A percentile compares a stretch with the other conserved stretches of the same genome.
These are phyloP conservation scores for Argopecten irradians DNA, from an alignment of 1,140 invertebrate genomes.

Conservation along the genomic window DNA sequence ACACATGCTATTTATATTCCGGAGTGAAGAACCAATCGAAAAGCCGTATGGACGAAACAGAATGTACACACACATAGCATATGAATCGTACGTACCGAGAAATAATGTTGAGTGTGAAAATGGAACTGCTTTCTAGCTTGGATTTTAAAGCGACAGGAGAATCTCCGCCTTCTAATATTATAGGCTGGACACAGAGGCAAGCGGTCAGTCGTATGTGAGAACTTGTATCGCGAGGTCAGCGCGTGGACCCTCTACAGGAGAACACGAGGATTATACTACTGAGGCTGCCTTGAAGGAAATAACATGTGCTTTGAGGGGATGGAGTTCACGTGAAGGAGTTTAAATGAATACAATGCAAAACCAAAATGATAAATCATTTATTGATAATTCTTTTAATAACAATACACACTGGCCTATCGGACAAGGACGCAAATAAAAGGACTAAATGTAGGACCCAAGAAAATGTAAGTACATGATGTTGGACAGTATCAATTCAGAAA, in stretches of 20 bases:
- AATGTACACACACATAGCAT: neutral
- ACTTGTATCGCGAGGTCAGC: neutral
- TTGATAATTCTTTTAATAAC: neutral
- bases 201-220: neutral
- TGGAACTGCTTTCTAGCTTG: neutral
- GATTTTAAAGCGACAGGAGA: neutral
- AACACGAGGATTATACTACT: neutral
- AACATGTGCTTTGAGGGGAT: neutral
- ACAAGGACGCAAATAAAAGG: neutral
- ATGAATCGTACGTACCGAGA: neutral
- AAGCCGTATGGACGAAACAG: neutral
- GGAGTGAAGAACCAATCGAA: neutral
- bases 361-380: conserved; percentile 4
- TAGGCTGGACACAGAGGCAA: neutral
- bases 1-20: neutral
- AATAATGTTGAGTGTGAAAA: conserved; percentile 4
- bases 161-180: neutral
- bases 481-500: no score
- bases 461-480: neutral
- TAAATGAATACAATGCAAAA: neutral
- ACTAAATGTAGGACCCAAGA: neutral
- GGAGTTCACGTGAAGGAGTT: neutral
- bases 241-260: neutral
- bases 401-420: neutral
- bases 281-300: neutral